phyloP scores from a whole-genome alignment of 1,140 invertebrate species.

The Diabrotica virgifera region DNA sequence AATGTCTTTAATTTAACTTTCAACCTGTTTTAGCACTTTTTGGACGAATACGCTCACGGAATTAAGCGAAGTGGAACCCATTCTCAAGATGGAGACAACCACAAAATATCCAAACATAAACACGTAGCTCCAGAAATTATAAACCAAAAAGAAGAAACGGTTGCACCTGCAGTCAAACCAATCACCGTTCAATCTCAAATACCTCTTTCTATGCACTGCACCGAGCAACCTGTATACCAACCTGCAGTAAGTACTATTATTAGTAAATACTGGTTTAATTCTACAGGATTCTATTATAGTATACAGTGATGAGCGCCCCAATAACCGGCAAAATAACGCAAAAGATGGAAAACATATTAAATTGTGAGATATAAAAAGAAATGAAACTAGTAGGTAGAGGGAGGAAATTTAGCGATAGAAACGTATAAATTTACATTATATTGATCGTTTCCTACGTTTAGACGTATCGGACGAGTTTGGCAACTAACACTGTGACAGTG shows the following conservation, averaged over 20 bases:
- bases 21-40: constrained; percentile 15
- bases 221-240: constrained; percentile 21
- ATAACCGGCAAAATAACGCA: no score
- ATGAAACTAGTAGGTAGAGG: no score
- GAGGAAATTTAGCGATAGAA: no score
- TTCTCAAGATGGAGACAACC: constrained; percentile 56
- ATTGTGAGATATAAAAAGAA: no score
- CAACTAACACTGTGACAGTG: no score
- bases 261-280: neutral
- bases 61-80: constrained; percentile 57
- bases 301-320: no score
- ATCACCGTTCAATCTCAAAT: constrained; percentile 11
- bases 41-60: constrained; percentile 45
- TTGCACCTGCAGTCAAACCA: constrained; percentile 12
- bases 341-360: no score
- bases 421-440: no score
- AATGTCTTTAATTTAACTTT: no score
- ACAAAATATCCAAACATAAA: constrained; percentile 55
- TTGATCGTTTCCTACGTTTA: no score
- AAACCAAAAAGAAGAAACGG: constrained; percentile 23
- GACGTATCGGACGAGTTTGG: no score
- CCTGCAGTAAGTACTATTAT: constrained; percentile 20
- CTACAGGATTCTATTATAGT: no score
- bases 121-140: constrained; percentile 33
- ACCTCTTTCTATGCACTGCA: constrained; percentile 12